A percentile compares a stretch with the other conserved stretches of the same genome.
These are phyloP conservation scores for Mus caroli DNA, from an alignment of 2,797 vertebrate species.

Conservation along the genomic window DNA sequence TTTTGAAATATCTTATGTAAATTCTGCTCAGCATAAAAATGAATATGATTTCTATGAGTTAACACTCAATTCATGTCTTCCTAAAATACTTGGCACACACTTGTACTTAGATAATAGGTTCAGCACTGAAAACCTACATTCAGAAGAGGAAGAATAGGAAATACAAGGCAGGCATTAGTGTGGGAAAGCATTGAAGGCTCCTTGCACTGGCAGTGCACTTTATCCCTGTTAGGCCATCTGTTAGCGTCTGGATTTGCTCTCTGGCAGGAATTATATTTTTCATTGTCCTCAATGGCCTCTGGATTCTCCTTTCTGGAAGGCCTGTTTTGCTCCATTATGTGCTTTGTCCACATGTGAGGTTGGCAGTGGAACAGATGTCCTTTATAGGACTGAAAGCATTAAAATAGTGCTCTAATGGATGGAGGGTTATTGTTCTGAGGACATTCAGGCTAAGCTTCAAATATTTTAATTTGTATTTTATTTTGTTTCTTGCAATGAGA, in stretches of 20 bases:
- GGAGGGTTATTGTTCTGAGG: constrained; percentile 33
- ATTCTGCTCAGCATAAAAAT: not conserved
- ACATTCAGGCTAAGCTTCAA: not conserved
- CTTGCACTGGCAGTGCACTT: constrained; percentile 9
- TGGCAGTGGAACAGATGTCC: constrained; percentile 78
- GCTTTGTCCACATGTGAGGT: constrained; percentile 71
- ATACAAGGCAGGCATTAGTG: not conserved
- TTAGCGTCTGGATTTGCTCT: constrained; percentile 66
- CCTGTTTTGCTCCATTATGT: constrained; percentile 76
- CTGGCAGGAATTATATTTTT: constrained; percentile 71
- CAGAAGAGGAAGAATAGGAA: constrained; percentile 14
- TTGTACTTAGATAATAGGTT: constrained; percentile 7
- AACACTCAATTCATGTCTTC: constrained; percentile 44
- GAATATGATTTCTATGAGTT: constrained; percentile 1
- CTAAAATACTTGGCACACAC: not conserved
- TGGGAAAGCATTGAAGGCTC: not conserved
- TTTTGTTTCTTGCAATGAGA: not conserved
- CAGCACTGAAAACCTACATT: constrained; percentile 14
- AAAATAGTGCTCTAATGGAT: constrained; percentile 60
- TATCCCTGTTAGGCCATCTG: constrained; percentile 78
- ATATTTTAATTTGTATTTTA: not conserved
- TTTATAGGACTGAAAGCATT: constrained; percentile 46
- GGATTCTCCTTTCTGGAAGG: constrained; percentile 77
- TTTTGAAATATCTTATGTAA: constrained; percentile 30
- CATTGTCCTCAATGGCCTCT: constrained; percentile 76